Evolutionary conservation across 35 echinoderm and acorn worm genomes (phyloP), one percentile per base, ranked within the genome.

Genomic region (Lytechinus variegatus): DNA sequence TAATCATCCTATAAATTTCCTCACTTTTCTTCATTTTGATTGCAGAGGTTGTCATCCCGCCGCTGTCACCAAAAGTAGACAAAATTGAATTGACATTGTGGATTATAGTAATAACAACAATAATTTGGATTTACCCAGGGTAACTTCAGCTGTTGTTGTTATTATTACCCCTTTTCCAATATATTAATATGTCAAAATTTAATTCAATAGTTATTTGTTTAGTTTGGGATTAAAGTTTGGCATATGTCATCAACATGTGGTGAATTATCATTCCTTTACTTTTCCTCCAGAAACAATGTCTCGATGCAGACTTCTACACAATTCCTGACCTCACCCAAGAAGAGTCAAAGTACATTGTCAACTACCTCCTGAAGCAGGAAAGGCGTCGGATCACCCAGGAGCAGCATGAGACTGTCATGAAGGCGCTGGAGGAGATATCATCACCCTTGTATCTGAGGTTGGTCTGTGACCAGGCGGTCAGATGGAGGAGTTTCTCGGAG

Each of bases 401-500:
- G 28, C 98, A 99, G 58, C 92, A 66, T 33, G 52, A 71, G 12
- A 86, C 56, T 12, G 55, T 97, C 33, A 95, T 97, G 95, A 95
- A 96, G 27, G 91, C 95, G 5, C 91, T 95, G 52, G 95, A 96
- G 91, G 96, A 95, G 12, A 96, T 94, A 10, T 96, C 98, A 21
- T 91, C 87, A 12, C 97, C 97, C 10, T 94, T 99, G 21, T 99
- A 97, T 94, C 72, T 99, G 51, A 66, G 55, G 54, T 28, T 99
- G 28, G 91, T 95, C 11, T 94, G 89, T 79, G 87, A 89, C 27
- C 96, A 99, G 90, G 96, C 98, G 1, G 52, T 72, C 1, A 54
- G 56, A 11, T 99, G 98, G 98, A 96, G 91, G 24, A 99, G 98
- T 54, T 97, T 95, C 52, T 54, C 97, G 29, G 91, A 95, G 24